Percentiles rank a stretch among this genome's conserved stretches.
phyloP scores from a whole-genome alignment of 2,888 invertebrate genomes.

The Thecocarcelia acutangulata region DNA sequence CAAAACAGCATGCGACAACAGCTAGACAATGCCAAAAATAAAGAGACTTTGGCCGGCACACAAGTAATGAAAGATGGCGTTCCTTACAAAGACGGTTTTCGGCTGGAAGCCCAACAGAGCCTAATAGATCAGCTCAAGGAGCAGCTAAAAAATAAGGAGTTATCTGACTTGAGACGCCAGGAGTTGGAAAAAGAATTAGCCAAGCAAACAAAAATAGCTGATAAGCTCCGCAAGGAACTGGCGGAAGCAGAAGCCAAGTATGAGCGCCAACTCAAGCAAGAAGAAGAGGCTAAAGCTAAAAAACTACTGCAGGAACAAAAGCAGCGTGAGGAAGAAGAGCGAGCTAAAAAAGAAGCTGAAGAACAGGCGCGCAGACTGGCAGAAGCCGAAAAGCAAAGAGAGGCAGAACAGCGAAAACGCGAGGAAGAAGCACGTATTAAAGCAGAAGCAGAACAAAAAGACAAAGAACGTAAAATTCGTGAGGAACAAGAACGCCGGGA shows the following conservation, averaged over 20 bases:
- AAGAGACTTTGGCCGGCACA: conserved; percentile 72
- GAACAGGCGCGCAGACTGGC: conserved; percentile 61
- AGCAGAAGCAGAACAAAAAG: conserved; percentile 62
- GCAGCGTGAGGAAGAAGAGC: conserved; percentile 60
- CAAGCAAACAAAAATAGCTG: conserved; percentile 75
- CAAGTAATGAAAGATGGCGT: conserved; percentile 80
- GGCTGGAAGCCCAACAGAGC: conserved; percentile 75
- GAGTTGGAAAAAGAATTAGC: conserved; percentile 76
- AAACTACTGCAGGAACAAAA: conserved; percentile 67
- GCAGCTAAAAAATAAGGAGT: conserved; percentile 65
- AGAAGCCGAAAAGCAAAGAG: conserved; percentile 64
- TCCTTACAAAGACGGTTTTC: conserved; percentile 78
- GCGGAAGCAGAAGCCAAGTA: conserved; percentile 76
- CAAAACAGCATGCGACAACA: conserved; percentile 76
- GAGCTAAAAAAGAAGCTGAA: conserved; percentile 58
- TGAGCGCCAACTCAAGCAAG: conserved; percentile 71
- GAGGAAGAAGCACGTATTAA: conserved; percentile 41
- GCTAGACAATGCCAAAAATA: conserved; percentile 73
- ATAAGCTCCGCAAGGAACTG: conserved; percentile 76
- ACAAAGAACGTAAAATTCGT: conserved; percentile 41
- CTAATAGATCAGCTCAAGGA: conserved; percentile 71
- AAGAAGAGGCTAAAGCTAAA: conserved; percentile 63
- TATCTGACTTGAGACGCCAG: conserved; percentile 66
- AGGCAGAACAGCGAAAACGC: conserved; percentile 51
- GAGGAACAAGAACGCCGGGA: conserved; percentile 30